phyloP scores from a whole-genome alignment of 1,140 invertebrate species.

The Sinella curviseta region DNA sequence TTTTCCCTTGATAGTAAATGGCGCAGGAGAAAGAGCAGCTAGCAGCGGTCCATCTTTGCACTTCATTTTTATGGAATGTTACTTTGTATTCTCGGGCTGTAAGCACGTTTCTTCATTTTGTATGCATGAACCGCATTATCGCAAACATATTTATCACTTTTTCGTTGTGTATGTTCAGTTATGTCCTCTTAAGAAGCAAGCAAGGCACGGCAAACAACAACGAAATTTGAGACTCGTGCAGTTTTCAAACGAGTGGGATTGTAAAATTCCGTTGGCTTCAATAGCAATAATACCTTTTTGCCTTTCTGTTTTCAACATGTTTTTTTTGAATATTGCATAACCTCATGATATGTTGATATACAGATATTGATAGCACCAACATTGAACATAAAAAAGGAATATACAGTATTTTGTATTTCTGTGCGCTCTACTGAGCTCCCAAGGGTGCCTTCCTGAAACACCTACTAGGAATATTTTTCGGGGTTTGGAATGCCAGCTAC shows the following conservation, averaged over 20 bases:
- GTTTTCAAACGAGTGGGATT: too few relatives aligned
- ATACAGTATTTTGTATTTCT: neutral
- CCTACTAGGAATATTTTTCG: neutral
- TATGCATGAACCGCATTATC: slow-evolving; percentile 4
- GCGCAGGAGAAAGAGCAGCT: too few relatives aligned
- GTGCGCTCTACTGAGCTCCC: neutral
- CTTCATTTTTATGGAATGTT: neutral
- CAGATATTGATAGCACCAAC: neutral
- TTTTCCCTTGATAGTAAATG: too few relatives aligned
- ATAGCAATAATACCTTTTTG: too few relatives aligned
- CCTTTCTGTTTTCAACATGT: too few relatives aligned
- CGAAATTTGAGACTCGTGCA: neutral
- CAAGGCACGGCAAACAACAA: neutral
- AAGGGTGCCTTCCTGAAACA: neutral
- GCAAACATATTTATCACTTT: slow-evolving; percentile 18
- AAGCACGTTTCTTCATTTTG: neutral
- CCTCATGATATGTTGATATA: neutral
- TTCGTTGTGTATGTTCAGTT: neutral
- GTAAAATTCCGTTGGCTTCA: too few relatives aligned
- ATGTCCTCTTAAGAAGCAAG: neutral
- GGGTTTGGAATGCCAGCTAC: neutral
- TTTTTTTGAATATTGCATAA: too few relatives aligned
- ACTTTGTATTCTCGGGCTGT: neutral
- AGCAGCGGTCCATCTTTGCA: too few relatives aligned
- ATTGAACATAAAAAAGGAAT: too few relatives aligned